phyloP scores from a whole-genome alignment of 2,888 invertebrate genomes.

The Dichetophora obliterata region DNA sequence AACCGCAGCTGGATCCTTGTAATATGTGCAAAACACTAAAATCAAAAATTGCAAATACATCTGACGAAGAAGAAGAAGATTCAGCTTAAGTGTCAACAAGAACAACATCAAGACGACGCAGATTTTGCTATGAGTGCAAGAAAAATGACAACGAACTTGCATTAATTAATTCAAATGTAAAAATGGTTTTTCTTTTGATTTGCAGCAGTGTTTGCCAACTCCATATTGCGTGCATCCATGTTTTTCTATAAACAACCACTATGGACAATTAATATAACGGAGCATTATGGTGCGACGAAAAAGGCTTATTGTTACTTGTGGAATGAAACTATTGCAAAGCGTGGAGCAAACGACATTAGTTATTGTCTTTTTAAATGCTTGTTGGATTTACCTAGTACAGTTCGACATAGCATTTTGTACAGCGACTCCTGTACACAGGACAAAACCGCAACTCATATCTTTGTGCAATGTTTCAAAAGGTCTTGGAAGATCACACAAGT shows the following conservation, averaged over 20 bases:
- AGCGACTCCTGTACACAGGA: constrained; percentile 30
- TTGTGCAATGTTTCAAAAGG: constrained; percentile 39
- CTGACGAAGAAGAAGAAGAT: constrained; percentile 17
- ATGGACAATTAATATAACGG: neutral
- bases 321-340: constrained; percentile 35
- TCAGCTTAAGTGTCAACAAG: constrained; percentile 16
- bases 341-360: constrained; percentile 33
- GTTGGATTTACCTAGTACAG: constrained; percentile 31
- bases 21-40: too few species aligned
- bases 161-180: too few species aligned
- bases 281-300: neutral
- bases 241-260: constrained; percentile 9
- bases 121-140: constrained; percentile 4
- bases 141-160: too few species aligned
- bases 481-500: constrained; percentile 37
- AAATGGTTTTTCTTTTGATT: too few species aligned
- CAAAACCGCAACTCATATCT: constrained; percentile 40
- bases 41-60: constrained; percentile 12
- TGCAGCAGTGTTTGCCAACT: constrained; percentile 12
- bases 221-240: constrained; percentile 39
- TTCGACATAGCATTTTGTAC: constrained; percentile 28
- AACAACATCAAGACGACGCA: constrained; percentile 10
- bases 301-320: constrained; percentile 21
- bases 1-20: constrained; percentile 38
- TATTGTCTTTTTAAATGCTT: constrained; percentile 25